These are phyloP conservation scores for Ommatoiulus sabulosus DNA, from an alignment of 2,888 invertebrate species.

Conservation along the genomic window DNA sequence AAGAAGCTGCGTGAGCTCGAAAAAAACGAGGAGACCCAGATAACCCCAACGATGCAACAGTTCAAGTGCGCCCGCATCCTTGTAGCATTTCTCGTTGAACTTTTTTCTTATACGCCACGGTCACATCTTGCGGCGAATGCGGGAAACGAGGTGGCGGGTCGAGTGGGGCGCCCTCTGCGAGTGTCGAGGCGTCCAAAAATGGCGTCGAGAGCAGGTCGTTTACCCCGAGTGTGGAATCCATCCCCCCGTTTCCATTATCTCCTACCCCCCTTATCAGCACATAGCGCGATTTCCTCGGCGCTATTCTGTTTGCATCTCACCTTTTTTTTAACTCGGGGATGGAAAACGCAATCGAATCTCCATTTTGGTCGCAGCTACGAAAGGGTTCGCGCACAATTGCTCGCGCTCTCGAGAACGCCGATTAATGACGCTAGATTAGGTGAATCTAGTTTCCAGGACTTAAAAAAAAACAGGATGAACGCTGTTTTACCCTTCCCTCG, in stretches of 20 bases:
- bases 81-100: neutral
- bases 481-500: neutral
- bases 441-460: neutral
- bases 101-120: too few species aligned
- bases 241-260: neutral
- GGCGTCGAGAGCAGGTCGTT: slow-evolving; percentile 9
- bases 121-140: too few species aligned
- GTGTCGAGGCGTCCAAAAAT: neutral
- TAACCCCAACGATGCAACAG: neutral
- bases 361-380: neutral
- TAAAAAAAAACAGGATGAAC: neutral
- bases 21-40: neutral
- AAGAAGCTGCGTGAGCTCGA: neutral
- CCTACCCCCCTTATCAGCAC: neutral
- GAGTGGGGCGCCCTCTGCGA: neutral
- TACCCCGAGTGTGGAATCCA: neutral
- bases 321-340: neutral
- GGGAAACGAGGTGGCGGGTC: too few species aligned
- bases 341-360: slow-evolving; percentile 35
- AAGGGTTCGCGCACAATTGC: neutral
- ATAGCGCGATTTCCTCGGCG: neutral
- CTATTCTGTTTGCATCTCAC: slow-evolving; percentile 16
- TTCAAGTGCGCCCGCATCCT: neutral
- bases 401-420: neutral
- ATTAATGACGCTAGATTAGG: slow-evolving; percentile 36